A percentile compares a stretch with the other conserved stretches of the same genome.
Conservation (phyloP, 1,140 invertebrate genomes). For the Eriocheir sinensis region DNA sequence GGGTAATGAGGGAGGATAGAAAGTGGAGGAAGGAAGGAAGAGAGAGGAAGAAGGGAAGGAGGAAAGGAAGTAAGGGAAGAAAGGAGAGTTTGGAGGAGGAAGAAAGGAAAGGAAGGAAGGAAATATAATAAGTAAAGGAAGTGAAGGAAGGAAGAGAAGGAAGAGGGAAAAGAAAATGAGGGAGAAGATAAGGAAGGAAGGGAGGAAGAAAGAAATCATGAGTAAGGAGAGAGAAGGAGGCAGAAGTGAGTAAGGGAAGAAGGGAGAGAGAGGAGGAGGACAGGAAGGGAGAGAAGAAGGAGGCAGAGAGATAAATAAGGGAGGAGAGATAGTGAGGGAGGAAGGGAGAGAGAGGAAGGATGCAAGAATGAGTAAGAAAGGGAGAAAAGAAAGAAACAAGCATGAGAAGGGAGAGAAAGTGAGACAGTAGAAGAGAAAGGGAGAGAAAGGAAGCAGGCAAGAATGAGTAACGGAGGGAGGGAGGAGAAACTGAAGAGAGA, state of each 20-base stretch:
- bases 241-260: not conserved
- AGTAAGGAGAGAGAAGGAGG: conserved; percentile 12
- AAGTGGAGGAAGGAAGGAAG: too few relatives aligned
- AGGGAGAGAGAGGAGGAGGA: too few relatives aligned
- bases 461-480: not conserved
- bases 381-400: not conserved
- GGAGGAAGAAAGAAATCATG: not conserved
- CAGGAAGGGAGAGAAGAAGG: not conserved
- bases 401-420: not conserved
- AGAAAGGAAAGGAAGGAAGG: too few relatives aligned
- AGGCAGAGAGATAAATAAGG: not conserved
- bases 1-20: too few relatives aligned
- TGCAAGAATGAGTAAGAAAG: not conserved
- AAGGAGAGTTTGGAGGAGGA: too few relatives aligned
- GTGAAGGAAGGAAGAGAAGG: too few relatives aligned
- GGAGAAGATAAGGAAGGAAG: not conserved
- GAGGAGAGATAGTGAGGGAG: not conserved
- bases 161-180: not conserved
- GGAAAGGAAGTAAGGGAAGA: too few relatives aligned
- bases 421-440: not conserved
- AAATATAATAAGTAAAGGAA: too few relatives aligned
- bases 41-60: too few relatives aligned
- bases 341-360: too few relatives aligned
- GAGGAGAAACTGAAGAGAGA: not conserved
- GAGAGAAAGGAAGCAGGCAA: not conserved